A percentile compares a stretch with the other conserved stretches of the same genome.
Evolutionary conservation across 2,113 vertebrate genomes (phyloP).

Genomic region (Indri indri): DNA sequence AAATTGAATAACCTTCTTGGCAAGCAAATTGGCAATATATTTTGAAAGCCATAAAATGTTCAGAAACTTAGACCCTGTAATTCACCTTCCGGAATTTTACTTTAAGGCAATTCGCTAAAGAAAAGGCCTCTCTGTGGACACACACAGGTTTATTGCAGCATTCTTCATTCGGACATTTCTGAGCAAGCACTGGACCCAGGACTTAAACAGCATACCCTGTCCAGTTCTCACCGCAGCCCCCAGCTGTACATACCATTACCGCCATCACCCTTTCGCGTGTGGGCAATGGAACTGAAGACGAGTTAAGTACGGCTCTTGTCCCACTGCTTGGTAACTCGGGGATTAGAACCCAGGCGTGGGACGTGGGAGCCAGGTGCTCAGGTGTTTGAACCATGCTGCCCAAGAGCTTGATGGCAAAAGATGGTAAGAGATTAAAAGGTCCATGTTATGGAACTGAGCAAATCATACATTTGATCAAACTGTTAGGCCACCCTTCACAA

Average conservation of each 20-base stretch:
- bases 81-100: neutral
- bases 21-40: neutral
- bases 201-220: fast-evolving
- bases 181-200: no score
- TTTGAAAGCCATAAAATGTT: neutral
- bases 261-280: no score
- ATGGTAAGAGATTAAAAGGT: neutral
- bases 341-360: neutral
- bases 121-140: neutral
- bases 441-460: neutral
- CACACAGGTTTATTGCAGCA: neutral
- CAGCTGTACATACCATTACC: no score
- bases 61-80: neutral
- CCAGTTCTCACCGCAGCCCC: no score
- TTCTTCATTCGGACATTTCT: neutral
- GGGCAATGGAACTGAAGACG: neutral
- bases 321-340: neutral
- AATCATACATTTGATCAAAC: no score
- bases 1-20: neutral
- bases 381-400: neutral
- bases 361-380: fast-evolving
- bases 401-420: neutral
- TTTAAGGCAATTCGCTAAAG: neutral
- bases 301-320: neutral
- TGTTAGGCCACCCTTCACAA: neutral